Percentiles rank a stretch among this genome's conserved stretches.
Evolutionary conservation across 2,113 vertebrate genomes (phyloP).

Genomic region (Telmatochromis brichardi): DNA sequence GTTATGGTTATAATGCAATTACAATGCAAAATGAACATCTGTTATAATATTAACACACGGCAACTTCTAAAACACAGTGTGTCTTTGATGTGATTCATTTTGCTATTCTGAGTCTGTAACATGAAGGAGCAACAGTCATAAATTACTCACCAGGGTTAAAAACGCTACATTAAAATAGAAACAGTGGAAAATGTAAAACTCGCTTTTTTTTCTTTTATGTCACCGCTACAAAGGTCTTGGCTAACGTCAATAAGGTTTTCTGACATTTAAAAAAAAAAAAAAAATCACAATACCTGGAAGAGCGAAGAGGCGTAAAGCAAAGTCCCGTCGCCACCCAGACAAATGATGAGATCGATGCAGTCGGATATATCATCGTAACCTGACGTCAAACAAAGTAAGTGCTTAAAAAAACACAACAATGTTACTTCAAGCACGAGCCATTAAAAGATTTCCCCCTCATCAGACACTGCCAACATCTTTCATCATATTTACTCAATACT

Average conservation of each 20-base stretch:
- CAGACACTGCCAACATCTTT: not conserved
- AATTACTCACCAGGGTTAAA: not conserved
- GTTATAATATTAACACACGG: not conserved
- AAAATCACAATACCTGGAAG: conserved; percentile 68
- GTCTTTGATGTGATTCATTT: not conserved
- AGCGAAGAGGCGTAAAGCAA: conserved; percentile 78
- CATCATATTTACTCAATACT: not conserved
- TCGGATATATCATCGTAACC: conserved; percentile 78
- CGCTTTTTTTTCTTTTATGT: not conserved
- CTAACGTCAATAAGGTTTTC: not conserved
- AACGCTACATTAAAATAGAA: not conserved
- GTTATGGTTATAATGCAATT: not conserved
- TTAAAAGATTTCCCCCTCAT: not conserved
- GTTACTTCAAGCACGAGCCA: not conserved
- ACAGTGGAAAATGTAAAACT: not conserved
- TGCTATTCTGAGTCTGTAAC: not conserved
- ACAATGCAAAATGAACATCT: not conserved
- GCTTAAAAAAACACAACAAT: not conserved
- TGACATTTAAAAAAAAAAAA: not conserved
- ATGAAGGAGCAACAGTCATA: not conserved
- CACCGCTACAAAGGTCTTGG: not conserved
- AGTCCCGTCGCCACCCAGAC: conserved; percentile 78
- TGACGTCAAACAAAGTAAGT: conserved; percentile 9
- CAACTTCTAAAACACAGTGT: not conserved
- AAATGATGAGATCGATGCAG: conserved; percentile 78